phyloP scores from a whole-genome alignment of 2,113 vertebrate species.

The Prionailurus bengalensis region DNA sequence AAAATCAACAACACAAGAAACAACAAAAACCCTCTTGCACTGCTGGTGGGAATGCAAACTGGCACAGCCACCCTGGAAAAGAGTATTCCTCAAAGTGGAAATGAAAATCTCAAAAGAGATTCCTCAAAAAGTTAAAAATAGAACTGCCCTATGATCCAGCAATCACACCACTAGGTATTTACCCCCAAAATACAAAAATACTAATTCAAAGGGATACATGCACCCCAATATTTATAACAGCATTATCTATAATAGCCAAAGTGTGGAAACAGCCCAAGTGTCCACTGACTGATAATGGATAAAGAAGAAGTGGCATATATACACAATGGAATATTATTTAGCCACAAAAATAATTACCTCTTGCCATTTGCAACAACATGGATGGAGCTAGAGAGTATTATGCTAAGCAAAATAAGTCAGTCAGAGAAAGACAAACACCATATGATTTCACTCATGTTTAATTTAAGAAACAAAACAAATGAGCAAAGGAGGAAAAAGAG shows the following conservation, averaged over 20 bases:
- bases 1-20: neutral
- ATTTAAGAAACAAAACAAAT: too few relatives aligned
- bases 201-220: neutral
- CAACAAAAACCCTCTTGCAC: neutral
- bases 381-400: too few relatives aligned
- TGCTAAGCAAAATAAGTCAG: too few relatives aligned
- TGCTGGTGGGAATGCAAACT: neutral
- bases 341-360: too few relatives aligned
- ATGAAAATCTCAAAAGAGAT: too few relatives aligned
- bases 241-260: neutral
- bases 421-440: too few relatives aligned
- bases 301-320: neutral
- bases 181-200: neutral
- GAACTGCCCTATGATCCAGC: neutral
- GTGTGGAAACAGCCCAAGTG: neutral
- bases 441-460: too few relatives aligned
- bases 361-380: too few relatives aligned
- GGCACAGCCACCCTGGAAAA: neutral
- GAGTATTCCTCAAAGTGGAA: neutral
- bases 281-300: neutral
- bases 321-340: too few relatives aligned
- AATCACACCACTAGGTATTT: neutral
- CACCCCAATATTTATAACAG: neutral
- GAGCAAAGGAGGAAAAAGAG: too few relatives aligned
- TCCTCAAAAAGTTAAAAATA: neutral